phyloP scores from a whole-genome alignment of 2,113 vertebrate species.

The Myrmophylax atrothorax region DNA sequence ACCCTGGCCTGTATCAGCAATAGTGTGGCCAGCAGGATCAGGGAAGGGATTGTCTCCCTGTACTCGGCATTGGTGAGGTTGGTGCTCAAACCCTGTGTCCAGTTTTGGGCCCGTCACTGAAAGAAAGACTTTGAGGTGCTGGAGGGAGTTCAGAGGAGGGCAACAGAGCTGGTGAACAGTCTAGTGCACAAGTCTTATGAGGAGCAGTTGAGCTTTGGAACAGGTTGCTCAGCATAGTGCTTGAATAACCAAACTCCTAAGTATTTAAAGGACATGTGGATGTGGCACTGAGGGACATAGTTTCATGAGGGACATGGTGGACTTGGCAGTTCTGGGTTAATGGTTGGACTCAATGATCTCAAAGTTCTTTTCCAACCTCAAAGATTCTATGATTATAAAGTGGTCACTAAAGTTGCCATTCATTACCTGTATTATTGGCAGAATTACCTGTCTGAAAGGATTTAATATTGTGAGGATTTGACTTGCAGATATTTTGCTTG shows the following conservation, averaged over 20 bases:
- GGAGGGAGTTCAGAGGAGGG: accelerated
- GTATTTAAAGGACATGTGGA: not conserved
- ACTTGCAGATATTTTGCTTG: not conserved
- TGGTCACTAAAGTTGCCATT: not conserved
- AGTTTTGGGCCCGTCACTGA: not conserved
- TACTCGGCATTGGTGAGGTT: accelerated
- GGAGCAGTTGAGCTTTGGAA: not conserved
- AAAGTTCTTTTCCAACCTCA: not conserved
- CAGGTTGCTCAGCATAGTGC: not conserved
- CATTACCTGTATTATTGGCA: not conserved
- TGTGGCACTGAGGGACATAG: not conserved
- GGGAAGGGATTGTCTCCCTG: accelerated
- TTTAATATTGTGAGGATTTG: not conserved
- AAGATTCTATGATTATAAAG: not conserved
- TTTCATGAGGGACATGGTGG: no score
- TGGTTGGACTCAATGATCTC: not conserved
- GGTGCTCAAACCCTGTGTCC: not conserved
- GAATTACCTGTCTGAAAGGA: not conserved
- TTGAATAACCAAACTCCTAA: not conserved
- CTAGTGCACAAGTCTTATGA: not conserved
- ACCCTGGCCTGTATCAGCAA: not conserved
- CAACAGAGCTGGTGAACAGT: accelerated
- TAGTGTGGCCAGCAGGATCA: not conserved
- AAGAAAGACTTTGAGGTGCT: not conserved
- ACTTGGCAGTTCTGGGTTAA: not conserved